Base-by-base conservation (phyloP, 2,113 vertebrate genomes). In the Protobothrops mucrosquamatus region DNA sequence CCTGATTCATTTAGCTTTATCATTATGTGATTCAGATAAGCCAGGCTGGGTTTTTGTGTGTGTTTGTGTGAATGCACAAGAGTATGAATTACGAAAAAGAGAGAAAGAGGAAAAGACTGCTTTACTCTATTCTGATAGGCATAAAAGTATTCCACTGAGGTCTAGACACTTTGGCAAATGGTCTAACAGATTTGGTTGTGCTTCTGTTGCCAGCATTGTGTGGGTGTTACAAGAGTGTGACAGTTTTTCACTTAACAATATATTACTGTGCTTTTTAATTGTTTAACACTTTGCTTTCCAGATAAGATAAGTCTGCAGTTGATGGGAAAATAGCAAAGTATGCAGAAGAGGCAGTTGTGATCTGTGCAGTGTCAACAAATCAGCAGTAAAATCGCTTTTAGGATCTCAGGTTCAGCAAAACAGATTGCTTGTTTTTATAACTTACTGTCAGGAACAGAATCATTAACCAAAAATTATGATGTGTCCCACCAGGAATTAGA, bases 251-350 rank as follows among this genome's bases (percentile, higher is more conserved):
- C 56, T 64, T 51, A 92, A 0, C 43, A 26, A 57, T 9, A 59
- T 2, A 88, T 85, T 34, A 4, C 24, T 86, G 29, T 39, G 9
- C 39, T 59, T 26, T 2, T 86, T 12, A 90, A 55, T 15, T 81
- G 2, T 0, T 59, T 56, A 10, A 29, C 18, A 0, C 43, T 64
- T 22, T 34, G 48, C 52, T 43, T 6, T 81, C 12, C 7, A 86
- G 24, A 39, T 22, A 55, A 26, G 22, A 52, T 8, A 18, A 81
- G 69, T 22, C 6, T 23, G 55, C 86, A 7, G 39, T 93, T 91
- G 0, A 0, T 61, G 85, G 59, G n/a, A n/a, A 56, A 46, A 85
- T 12, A 46, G 18, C 23, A 2, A 86, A 48, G 85, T 86, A 86
- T 87, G 11, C 48, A 51, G 48, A 14, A 87, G 85, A 87, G 85